phyloP scores from a whole-genome alignment of 1,140 invertebrate genomes.

The Colletes latitarsis region DNA sequence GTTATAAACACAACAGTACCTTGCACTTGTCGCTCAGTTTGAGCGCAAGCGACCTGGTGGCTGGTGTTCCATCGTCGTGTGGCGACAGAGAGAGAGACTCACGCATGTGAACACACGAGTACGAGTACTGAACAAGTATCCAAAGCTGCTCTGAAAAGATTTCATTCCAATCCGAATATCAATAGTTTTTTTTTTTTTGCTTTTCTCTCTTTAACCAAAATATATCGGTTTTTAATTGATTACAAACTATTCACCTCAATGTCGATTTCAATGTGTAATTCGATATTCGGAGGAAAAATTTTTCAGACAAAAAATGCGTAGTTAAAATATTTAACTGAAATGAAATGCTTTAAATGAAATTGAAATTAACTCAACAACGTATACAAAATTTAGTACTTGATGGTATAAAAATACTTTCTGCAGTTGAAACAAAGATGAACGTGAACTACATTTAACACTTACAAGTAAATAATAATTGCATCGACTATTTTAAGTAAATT shows the following conservation, averaged over 20 bases:
- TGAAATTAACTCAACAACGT: conserved; percentile 12
- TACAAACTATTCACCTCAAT: too few species aligned
- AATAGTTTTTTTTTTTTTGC: not conserved
- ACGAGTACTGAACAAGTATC: conserved; percentile 55
- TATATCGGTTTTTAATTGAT: not conserved
- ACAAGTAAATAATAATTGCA: not conserved
- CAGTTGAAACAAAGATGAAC: not conserved
- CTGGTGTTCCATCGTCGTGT: conserved; percentile 81
- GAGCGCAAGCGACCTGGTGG: conserved; percentile 80
- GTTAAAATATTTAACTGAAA: not conserved
- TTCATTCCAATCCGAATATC: conserved; percentile 48
- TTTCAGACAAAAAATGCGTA: conserved; percentile 45
- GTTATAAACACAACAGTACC: conserved; percentile 79
- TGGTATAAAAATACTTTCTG: not conserved
- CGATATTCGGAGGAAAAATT: conserved; percentile 47
- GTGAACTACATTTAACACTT: not conserved
- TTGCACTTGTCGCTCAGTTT: conserved; percentile 84
- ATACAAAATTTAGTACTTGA: not conserved
- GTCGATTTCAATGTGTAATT: not conserved
- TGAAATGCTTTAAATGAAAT: not conserved
- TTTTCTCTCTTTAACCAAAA: not conserved
- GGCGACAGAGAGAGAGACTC: conserved; percentile 71
- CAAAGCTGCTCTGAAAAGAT: conserved; percentile 56
- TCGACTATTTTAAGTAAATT: not conserved
- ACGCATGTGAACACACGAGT: conserved; percentile 82